A percentile compares a stretch with the other conserved stretches of the same genome.
Conservation (phyloP, 2,797 vertebrate genomes). For the Poeciliopsis presidionis region DNA sequence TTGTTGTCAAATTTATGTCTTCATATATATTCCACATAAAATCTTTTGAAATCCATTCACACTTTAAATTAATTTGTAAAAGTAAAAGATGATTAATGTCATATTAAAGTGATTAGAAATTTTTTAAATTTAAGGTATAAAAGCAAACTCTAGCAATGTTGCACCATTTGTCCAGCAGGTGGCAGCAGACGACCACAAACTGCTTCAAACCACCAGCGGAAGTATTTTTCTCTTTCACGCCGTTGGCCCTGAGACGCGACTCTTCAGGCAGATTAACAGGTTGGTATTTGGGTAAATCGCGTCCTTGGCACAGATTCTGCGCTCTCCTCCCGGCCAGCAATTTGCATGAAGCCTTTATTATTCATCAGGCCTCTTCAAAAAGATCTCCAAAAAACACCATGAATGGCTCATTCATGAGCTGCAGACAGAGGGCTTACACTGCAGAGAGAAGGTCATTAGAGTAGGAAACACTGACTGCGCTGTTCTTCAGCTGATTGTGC, state of each 20-base stretch:
- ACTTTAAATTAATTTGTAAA: neutral
- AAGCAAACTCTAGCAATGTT: neutral
- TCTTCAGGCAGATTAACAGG: conserved; percentile 50
- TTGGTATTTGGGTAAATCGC: conserved; percentile 47
- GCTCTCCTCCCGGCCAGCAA: conserved; percentile 14
- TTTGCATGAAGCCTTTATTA: conserved; percentile 15
- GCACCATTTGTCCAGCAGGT: conserved; percentile 47
- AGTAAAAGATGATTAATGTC: neutral
- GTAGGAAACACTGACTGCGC: conserved; percentile 64
- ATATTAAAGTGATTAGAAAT: neutral
- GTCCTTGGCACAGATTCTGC: conserved; percentile 34
- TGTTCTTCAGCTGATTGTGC: conserved; percentile 73
- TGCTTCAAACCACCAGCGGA: neutral
- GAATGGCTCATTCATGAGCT: conserved; percentile 48
- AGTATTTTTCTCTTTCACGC: neutral
- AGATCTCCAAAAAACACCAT: neutral
- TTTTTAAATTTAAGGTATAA: neutral
- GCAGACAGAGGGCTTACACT: conserved; percentile 17
- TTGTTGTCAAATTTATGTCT: neutral
- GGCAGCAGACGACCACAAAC: conserved; percentile 20
- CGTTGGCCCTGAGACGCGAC: conserved; percentile 22
- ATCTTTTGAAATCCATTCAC: neutral
- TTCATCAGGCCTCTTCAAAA: neutral
- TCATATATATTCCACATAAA: neutral
- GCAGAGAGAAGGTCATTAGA: conserved; percentile 39